A percentile compares a stretch with the other conserved stretches of the same genome.
These are phyloP conservation scores for Ditylenchus dipsaci DNA, from an alignment of 1,140 invertebrate genomes.

Conservation along the genomic window DNA sequence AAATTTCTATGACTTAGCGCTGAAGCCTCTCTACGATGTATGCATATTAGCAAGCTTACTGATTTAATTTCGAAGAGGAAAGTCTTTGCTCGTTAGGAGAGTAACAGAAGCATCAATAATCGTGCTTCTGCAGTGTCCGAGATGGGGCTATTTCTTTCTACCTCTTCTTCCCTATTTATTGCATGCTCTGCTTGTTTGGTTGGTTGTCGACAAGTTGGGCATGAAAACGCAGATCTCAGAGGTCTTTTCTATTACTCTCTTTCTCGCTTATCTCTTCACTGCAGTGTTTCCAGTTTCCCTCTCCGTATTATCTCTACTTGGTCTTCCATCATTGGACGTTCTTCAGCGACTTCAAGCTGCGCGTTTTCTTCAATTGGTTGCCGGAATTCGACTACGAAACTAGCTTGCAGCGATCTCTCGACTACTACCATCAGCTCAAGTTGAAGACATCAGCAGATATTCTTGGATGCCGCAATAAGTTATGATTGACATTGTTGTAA, in stretches of 20 bases:
- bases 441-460: conserved; percentile 12
- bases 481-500: not conserved
- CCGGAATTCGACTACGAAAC: conserved; percentile 23
- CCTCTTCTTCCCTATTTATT: conserved; percentile 33
- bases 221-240: conserved; percentile 6
- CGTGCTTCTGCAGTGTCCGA: not conserved
- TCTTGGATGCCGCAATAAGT: conserved; percentile 20
- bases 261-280: not conserved
- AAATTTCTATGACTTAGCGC: conserved; percentile 24
- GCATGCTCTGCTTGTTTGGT: conserved; percentile 23
- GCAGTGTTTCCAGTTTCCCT: conserved; percentile 42
- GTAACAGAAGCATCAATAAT: conserved; percentile 1
- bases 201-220: not conserved
- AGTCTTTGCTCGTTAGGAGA: conserved; percentile 1
- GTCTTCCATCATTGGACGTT: conserved; percentile 47
- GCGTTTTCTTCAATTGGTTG: conserved; percentile 33
- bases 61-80: not conserved
- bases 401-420: conserved; percentile 28
- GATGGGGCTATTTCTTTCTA: conserved; percentile 25
- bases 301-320: conserved; percentile 32
- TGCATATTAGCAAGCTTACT: not conserved
- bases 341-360: conserved; percentile 38
- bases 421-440: conserved; percentile 32
- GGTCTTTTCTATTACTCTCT: not conserved
- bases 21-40: conserved; percentile 6